Evolutionary conservation across 2,113 vertebrate genomes (phyloP).

Genomic region (Myocastor coypus): DNA sequence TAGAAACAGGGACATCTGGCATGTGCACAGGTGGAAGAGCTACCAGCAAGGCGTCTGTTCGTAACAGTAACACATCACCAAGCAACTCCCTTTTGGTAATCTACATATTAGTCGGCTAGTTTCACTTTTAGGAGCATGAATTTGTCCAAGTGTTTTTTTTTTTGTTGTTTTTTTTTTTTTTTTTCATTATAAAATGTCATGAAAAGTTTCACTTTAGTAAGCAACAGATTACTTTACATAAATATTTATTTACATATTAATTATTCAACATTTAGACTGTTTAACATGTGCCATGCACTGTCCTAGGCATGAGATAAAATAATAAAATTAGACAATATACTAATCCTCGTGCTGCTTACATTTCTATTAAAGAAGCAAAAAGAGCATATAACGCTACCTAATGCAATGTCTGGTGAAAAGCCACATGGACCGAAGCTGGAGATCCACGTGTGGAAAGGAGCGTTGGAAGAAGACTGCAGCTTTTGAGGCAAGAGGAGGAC

Average conservation of each 20-base stretch:
- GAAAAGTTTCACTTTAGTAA: neutral
- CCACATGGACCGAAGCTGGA: neutral
- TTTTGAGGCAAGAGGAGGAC: neutral
- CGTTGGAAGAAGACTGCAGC: neutral
- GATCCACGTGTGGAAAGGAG: rapidly evolving
- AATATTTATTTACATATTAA: neutral
- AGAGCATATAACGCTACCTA: neutral
- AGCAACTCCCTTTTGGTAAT: neutral
- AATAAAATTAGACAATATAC: neutral
- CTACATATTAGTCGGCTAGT: neutral
- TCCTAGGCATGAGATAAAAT: neutral
- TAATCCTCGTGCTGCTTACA: neutral
- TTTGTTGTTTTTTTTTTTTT: no score
- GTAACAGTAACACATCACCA: neutral
- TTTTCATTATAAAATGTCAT: neutral
- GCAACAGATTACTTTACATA: neutral
- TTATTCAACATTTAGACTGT: neutral
- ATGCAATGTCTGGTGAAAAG: neutral
- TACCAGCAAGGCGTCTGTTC: neutral
- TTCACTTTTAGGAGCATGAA: neutral
- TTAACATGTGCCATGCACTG: neutral
- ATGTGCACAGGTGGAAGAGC: neutral
- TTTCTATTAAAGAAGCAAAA: neutral
- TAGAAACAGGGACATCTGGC: neutral
- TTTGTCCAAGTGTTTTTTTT: neutral